phyloP scores from a whole-genome alignment of 2,888 invertebrate species.

The Reticulitermes lucifugus region DNA sequence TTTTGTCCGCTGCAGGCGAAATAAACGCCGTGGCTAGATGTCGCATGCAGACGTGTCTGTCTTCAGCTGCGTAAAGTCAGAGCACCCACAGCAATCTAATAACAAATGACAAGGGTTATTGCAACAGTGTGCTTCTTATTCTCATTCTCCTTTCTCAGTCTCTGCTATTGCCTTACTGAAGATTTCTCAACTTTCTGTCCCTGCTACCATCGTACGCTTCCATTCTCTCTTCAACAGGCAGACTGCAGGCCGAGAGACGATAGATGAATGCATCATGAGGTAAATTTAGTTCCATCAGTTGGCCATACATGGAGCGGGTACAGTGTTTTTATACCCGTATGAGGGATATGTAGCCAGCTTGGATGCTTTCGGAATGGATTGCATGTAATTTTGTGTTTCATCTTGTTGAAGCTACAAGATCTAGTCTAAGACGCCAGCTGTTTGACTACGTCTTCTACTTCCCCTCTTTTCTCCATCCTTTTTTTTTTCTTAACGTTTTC shows the following conservation, averaged over 20 bases:
- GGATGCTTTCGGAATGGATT: not conserved
- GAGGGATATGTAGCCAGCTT: not conserved
- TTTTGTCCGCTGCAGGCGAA: too few relatives aligned
- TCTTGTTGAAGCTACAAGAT: conserved; percentile 14
- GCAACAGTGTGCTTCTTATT: not conserved
- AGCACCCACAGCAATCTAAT: not conserved
- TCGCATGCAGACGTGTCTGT: not conserved
- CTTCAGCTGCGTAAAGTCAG: not conserved
- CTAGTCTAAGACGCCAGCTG: not conserved
- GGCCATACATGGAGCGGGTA: not conserved
- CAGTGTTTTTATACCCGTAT: not conserved
- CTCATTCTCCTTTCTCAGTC: not conserved
- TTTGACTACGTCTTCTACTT: not conserved
- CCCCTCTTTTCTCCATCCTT: not conserved
- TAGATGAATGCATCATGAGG: conserved; percentile 34
- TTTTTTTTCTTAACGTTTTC: not conserved
- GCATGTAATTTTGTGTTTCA: conserved; percentile 28
- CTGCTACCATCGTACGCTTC: not conserved
- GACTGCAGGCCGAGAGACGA: not conserved
- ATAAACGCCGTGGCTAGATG: too few relatives aligned
- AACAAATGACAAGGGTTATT: not conserved
- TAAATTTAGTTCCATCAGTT: conserved; percentile 34
- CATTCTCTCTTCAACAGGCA: not conserved
- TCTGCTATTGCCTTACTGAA: not conserved
- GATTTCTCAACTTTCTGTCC: not conserved